A percentile compares a stretch with the other conserved stretches of the same genome.
Evolutionary conservation across 2,113 vertebrate genomes (phyloP).

Genomic region (Oreochromis tanganicae): DNA sequence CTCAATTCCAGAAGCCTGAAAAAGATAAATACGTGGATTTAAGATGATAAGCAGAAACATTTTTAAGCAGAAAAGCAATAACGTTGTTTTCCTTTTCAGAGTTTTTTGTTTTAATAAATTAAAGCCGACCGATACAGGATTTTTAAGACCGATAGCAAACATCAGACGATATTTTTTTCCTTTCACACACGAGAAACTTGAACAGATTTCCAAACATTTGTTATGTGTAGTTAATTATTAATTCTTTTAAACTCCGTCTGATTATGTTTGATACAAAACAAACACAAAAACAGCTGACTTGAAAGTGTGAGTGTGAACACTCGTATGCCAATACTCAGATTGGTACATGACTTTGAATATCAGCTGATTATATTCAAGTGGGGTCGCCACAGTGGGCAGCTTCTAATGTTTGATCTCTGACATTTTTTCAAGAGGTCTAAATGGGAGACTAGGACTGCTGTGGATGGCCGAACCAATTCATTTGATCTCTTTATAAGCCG

Average conservation of each 20-base stretch:
- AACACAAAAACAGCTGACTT: too few species aligned
- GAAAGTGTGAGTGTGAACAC: too few species aligned
- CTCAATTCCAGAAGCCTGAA: conserved; percentile 90
- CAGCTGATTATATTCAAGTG: background rate
- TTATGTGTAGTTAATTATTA: background rate
- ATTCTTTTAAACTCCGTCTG: too few species aligned
- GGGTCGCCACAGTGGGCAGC: background rate
- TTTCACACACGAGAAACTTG: background rate
- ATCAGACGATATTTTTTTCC: rapidly evolving
- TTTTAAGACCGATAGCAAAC: background rate
- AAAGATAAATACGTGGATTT: background rate
- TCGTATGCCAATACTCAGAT: too few species aligned
- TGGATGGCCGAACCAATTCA: background rate
- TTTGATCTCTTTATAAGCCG: background rate
- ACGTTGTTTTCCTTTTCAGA: background rate
- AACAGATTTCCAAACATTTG: background rate
- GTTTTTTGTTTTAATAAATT: background rate
- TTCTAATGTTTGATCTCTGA: background rate
- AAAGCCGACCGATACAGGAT: background rate
- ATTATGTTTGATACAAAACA: too few species aligned
- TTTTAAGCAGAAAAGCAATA: background rate
- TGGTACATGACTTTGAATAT: too few species aligned
- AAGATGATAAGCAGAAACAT: background rate
- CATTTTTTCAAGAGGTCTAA: background rate
- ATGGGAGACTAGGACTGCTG: background rate